Evolutionary conservation across 1,140 invertebrate species (phyloP).

Genomic region (Sweltsa coloradensis): DNA sequence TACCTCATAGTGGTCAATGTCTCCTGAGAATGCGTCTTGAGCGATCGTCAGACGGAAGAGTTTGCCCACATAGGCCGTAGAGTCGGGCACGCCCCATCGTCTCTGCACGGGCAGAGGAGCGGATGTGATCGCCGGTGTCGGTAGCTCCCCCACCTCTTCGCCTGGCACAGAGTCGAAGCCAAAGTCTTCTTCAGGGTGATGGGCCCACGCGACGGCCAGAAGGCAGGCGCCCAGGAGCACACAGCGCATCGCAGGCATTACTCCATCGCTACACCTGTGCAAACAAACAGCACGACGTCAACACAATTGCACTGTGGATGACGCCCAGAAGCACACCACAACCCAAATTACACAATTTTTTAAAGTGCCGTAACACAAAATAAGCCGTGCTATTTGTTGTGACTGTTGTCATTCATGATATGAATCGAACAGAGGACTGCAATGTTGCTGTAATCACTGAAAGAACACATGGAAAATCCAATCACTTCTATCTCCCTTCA

Average conservation of each 20-base stretch:
- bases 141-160: constrained; percentile 1
- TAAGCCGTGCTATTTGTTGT: too few species aligned
- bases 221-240: neutral
- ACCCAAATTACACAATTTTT: too few species aligned
- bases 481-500: too few species aligned
- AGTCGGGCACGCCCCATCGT: constrained; percentile 27
- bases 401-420: too few species aligned
- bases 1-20: constrained; percentile 29
- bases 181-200: constrained; percentile 7
- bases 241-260: neutral
- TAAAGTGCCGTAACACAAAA: too few species aligned
- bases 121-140: neutral
- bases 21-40: constrained; percentile 26
- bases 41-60: constrained; percentile 30
- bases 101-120: constrained; percentile 14
- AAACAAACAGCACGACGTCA: neutral
- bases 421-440: too few species aligned
- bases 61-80: constrained; percentile 23
- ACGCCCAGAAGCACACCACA: neutral
- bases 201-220: neutral
- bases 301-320: neutral
- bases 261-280: neutral
- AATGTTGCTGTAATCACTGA: too few species aligned
- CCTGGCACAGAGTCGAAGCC: neutral
- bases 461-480: too few species aligned